phyloP scores from a whole-genome alignment of 1,140 invertebrate species.

The Asobara japonica region DNA sequence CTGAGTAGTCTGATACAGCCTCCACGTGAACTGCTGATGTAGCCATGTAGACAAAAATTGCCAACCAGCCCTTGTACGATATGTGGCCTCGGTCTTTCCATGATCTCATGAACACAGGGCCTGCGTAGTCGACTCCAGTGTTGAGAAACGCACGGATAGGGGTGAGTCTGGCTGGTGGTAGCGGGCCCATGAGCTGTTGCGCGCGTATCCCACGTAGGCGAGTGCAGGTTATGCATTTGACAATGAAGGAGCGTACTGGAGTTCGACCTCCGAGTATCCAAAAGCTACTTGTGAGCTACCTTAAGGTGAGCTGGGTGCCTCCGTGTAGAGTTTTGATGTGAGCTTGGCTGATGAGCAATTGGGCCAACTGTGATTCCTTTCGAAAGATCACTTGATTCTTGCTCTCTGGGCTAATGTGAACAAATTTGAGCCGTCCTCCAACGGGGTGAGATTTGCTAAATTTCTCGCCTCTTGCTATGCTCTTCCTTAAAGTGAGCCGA shows the following conservation, averaged over 20 bases:
- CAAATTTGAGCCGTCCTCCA: constrained; percentile 15
- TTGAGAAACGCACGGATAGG: constrained; percentile 46
- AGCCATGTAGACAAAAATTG: too few species aligned
- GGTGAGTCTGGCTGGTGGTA: constrained; percentile 48
- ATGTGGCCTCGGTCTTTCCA: too few species aligned
- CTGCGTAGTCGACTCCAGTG: constrained; percentile 52
- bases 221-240: constrained; percentile 38
- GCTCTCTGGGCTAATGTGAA: background rate
- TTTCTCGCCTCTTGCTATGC: background rate
- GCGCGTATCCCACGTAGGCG: background rate
- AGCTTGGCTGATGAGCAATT: constrained; percentile 43
- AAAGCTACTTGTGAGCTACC: constrained; percentile 38
- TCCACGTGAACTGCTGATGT: too few species aligned
- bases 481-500: background rate
- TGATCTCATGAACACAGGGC: too few species aligned
- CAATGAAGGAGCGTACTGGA: constrained; percentile 27
- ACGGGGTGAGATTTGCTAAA: background rate
- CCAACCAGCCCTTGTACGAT: too few species aligned
- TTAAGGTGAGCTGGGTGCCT: constrained; percentile 42
- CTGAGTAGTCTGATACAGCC: too few species aligned
- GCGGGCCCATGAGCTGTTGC: constrained; percentile 49
- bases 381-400: constrained; percentile 44
- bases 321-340: constrained; percentile 48
- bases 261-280: constrained; percentile 43
- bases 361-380: constrained; percentile 28